These are phyloP conservation scores for Tor tambroides DNA, from an alignment of 2,113 vertebrate species.

Conservation along the genomic window DNA sequence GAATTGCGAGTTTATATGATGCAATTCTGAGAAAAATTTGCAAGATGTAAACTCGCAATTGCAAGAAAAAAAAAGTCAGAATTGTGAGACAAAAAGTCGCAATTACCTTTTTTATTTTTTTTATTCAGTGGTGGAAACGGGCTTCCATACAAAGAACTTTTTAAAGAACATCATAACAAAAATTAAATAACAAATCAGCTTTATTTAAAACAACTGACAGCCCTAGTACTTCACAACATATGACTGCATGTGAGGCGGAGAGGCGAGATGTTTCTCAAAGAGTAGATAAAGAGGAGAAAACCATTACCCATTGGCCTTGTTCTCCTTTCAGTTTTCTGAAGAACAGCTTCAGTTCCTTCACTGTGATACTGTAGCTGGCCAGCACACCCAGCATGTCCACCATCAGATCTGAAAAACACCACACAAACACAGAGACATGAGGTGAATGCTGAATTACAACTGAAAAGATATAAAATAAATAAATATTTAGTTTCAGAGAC, in stretches of 20 bases:
- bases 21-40: too few relatives aligned
- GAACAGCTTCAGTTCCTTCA: constrained; percentile 95
- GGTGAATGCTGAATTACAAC: neutral
- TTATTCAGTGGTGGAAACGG: too few relatives aligned
- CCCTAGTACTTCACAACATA: too few relatives aligned
- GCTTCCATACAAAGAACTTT: too few relatives aligned
- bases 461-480: neutral
- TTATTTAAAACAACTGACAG: neutral
- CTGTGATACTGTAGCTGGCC: constrained; percentile 96
- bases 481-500: too few relatives aligned
- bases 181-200: neutral
- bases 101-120: too few relatives aligned
- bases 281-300: neutral
- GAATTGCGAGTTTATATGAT: too few relatives aligned
- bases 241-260: neutral
- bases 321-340: constrained; percentile 98
- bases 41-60: too few relatives aligned
- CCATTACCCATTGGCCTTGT: constrained; percentile 91
- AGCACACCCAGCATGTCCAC: constrained; percentile 97
- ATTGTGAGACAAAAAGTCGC: too few relatives aligned
- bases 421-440: neutral
- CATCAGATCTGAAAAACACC: constrained; percentile 83
- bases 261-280: neutral
- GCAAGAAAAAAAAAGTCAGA: too few relatives aligned
- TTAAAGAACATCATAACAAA: neutral